A percentile compares a stretch with the other conserved stretches of the same genome.
Conservation (phyloP, 2,797 vertebrate species). For the Lagodon rhomboides region DNA sequence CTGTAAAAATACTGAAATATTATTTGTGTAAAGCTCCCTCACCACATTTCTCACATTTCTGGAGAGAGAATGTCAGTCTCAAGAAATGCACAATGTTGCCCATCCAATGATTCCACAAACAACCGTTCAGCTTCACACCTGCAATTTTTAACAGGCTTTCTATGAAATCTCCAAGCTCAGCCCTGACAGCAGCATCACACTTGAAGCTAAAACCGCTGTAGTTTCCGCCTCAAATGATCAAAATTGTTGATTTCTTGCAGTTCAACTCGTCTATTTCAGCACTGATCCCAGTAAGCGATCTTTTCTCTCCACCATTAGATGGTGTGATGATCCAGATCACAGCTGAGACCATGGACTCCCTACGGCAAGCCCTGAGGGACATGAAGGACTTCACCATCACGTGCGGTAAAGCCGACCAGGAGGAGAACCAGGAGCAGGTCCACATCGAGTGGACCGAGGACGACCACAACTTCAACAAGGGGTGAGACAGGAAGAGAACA, state of each 20-base stretch:
- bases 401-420: slow-evolving; percentile 93
- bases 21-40: slow-evolving; percentile 2
- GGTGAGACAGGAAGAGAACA: slow-evolving; percentile 81
- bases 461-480: slow-evolving; percentile 96
- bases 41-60: no score
- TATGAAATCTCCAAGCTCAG: neutral
- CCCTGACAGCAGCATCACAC: no score
- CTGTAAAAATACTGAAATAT: slow-evolving; percentile 17
- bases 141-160: neutral
- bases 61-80: no score
- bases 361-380: slow-evolving; percentile 95
- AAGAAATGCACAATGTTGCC: no score
- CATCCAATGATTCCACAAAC: no score
- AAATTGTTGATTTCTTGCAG: neutral
- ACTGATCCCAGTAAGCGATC: neutral
- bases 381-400: slow-evolving; percentile 98
- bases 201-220: no score
- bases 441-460: slow-evolving; percentile 96
- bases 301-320: slow-evolving; percentile 79
- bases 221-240: no score
- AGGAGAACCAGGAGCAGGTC: slow-evolving; percentile 95
- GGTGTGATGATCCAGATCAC: slow-evolving; percentile 99
- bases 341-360: slow-evolving; percentile 95
- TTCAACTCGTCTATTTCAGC: neutral
- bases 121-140: neutral